A percentile compares a stretch with the other conserved stretches of the same genome.
Conservation (phyloP, 2,113 vertebrate genomes). For the Pluvianellus socialis region DNA sequence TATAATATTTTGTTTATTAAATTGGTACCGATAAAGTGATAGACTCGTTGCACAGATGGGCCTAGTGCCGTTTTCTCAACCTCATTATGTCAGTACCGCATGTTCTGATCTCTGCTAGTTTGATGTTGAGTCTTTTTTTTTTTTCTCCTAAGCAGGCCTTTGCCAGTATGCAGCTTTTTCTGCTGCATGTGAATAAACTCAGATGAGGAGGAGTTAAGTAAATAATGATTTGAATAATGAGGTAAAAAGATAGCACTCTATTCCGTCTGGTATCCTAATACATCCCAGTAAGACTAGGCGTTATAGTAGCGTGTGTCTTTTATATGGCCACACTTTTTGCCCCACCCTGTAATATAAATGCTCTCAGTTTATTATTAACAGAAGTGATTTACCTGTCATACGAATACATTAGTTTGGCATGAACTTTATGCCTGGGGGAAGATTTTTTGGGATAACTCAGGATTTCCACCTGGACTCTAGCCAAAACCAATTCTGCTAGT, state of each 20-base stretch:
- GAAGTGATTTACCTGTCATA: not conserved
- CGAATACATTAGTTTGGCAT: not conserved
- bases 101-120: slow-evolving; percentile 66
- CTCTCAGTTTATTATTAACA: slow-evolving; percentile 14
- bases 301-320: not conserved
- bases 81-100: slow-evolving; percentile 60
- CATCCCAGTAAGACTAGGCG: not conserved
- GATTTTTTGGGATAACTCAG: slow-evolving; percentile 14
- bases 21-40: not conserved
- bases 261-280: not conserved
- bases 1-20: slow-evolving; percentile 19
- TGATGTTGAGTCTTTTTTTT: slow-evolving; percentile 10
- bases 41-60: slow-evolving; percentile 48
- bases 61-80: slow-evolving; percentile 36
- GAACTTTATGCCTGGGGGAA: slow-evolving; percentile 6
- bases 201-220: slow-evolving; percentile 11
- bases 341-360: not conserved
- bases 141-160: slow-evolving; percentile 8
- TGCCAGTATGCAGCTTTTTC: slow-evolving; percentile 46
- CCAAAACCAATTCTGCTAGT: not conserved
- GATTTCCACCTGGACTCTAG: not conserved
- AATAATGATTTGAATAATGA: slow-evolving; percentile 11
- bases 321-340: not conserved
- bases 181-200: slow-evolving; percentile 32
- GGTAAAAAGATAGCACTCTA: not conserved